Base-by-base conservation (phyloP, 2,888 invertebrate genomes). In the Biston betularia region DNA sequence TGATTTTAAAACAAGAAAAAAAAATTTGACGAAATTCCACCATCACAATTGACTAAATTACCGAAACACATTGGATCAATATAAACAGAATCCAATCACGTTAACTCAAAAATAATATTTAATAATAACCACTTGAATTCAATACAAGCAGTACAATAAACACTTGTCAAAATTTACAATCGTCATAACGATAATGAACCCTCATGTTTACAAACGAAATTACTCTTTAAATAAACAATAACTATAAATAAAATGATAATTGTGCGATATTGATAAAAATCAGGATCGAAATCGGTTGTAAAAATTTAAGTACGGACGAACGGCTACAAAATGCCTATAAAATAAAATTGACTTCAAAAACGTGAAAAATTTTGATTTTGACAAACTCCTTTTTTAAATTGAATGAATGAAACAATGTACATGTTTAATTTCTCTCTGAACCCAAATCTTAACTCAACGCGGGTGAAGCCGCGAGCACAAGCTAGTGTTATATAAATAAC, bases 141-240 rank as follows among this genome's bases (percentile, higher is more conserved):
- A 61, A 62, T 61, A 35, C 14, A 52, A 45, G 34, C 45, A 24
- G 55, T 61, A 6, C 61, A 61, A 48, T 66, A 61, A 66, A 58
- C 63, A 54, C 53, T 62, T 59, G 49, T 40, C 54, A 58, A 59
- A 48, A 67, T 63, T 67, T 54, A 67, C 58, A 58, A n/a, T 7
- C 42, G 5, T 33, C 45, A 49, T 67, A 62, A 63, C 58, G 63
- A 63, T 67, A 54, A 58, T 24, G 11, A 15, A 50, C 50, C 52
- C 40, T 54, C 42, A 65, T 65, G 60, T 60, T 66, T 69, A 57
- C 56, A 63, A 65, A 71, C 72, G 69, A 73, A 74, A 77, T 74
- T 69, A 69, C 76, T 69, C 68, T 73, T 76, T 77, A 71, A 76
- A 70, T 75, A 75, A 49, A 53, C 53, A 52, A 57, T 58, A 58